phyloP scores from a whole-genome alignment of 2,888 invertebrate species.

The Aleiodes testaceus region DNA sequence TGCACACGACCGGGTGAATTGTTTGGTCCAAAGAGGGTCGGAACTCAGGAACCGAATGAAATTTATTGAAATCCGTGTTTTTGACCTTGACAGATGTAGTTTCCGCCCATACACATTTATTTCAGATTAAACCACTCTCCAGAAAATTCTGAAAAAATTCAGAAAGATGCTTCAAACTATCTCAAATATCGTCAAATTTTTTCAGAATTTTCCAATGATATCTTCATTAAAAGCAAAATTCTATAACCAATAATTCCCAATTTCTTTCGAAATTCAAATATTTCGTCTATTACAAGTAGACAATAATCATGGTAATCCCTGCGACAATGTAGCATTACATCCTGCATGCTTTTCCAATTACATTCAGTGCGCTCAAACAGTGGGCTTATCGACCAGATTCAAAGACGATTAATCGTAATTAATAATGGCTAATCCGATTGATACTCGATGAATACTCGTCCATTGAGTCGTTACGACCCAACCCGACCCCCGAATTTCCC shows the following conservation, averaged over 20 bases:
- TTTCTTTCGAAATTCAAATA: too few relatives aligned
- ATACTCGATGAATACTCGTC: neutral
- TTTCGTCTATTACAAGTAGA: neutral
- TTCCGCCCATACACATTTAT: neutral
- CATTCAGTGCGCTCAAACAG: neutral
- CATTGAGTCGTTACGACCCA: conserved; percentile 17
- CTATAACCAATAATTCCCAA: too few relatives aligned
- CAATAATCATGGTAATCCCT: neutral
- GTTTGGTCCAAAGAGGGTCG: conserved; percentile 12
- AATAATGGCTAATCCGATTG: conserved; percentile 7
- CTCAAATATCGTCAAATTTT: too few relatives aligned
- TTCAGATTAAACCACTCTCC: too few relatives aligned
- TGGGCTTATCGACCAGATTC: conserved; percentile 1
- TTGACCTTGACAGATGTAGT: conserved; percentile 34
- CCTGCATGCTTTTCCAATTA: neutral
- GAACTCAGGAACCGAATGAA: conserved; percentile 5
- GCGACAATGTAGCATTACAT: neutral
- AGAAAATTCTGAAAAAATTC: too few relatives aligned
- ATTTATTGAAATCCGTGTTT: conserved; percentile 14
- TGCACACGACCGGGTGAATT: conserved; percentile 37
- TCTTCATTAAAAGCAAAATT: too few relatives aligned
- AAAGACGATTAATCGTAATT: conserved; percentile 22
- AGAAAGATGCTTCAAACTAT: too few relatives aligned
- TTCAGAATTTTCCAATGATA: too few relatives aligned
- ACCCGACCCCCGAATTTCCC: conserved; percentile 10